Percentiles rank a stretch among this genome's conserved stretches.
Conservation (phyloP, 1,140 invertebrate genomes). For the Drosophila truncata region DNA sequence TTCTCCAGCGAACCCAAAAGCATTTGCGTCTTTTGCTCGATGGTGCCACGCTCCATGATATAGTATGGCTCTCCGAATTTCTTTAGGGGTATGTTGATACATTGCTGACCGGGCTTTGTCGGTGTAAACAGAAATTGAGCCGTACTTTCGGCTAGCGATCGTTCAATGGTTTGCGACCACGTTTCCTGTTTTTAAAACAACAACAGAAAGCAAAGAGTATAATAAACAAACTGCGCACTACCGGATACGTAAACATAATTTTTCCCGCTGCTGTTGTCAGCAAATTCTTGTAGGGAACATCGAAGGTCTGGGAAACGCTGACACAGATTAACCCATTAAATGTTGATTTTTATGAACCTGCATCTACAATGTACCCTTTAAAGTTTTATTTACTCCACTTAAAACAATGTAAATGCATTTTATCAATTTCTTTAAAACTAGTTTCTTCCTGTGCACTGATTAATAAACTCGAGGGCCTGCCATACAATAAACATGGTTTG, state of each 20-base stretch:
- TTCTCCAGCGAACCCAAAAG: constrained; percentile 56
- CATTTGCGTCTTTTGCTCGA: constrained; percentile 76
- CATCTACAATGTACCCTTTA: not conserved
- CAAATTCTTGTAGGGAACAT: constrained; percentile 43
- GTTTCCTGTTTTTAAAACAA: constrained; percentile 64
- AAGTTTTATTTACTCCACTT: not conserved
- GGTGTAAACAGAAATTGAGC: constrained; percentile 76
- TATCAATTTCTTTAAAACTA: not conserved
- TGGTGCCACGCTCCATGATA: constrained; percentile 75
- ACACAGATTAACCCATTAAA: constrained; percentile 48
- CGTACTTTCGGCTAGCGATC: constrained; percentile 69
- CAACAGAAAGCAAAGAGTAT: constrained; percentile 16
- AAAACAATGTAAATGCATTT: not conserved
- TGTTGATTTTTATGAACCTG: constrained; percentile 1
- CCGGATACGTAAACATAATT: constrained; percentile 48
- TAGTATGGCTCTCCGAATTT: constrained; percentile 76
- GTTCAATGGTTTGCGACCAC: constrained; percentile 77
- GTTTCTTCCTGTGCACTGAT: constrained; percentile 15
- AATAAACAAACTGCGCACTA: constrained; percentile 45
- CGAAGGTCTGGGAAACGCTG: constrained; percentile 40
- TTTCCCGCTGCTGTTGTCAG: constrained; percentile 49
- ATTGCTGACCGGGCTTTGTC: constrained; percentile 63
- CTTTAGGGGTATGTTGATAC: constrained; percentile 58
- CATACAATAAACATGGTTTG: not conserved
- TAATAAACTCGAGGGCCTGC: constrained; percentile 12